These are phyloP conservation scores for Drosophila melanica DNA, from an alignment of 1,140 invertebrate genomes.

Conservation along the genomic window DNA sequence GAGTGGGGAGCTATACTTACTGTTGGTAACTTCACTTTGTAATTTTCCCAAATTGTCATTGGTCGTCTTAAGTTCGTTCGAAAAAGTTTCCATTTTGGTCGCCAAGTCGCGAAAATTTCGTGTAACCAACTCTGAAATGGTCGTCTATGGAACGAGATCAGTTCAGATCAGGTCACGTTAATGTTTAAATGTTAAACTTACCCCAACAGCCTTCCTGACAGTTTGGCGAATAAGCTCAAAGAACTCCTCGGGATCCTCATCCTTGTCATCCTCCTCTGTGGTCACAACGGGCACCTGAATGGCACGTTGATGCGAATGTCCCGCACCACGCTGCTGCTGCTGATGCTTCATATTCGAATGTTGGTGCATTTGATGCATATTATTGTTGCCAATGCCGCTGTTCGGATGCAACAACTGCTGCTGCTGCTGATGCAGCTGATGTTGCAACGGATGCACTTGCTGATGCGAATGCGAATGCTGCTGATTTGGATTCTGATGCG, in stretches of 20 bases:
- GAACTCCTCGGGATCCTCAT: constrained; percentile 79
- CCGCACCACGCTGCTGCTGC: constrained; percentile 26
- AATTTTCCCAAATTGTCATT: constrained; percentile 64
- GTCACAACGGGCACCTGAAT: constrained; percentile 26
- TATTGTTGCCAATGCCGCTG: constrained; percentile 1
- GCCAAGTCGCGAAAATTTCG: constrained; percentile 71
- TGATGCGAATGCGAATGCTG: constrained; percentile 17
- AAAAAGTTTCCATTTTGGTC: constrained; percentile 70
- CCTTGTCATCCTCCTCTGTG: constrained; percentile 68
- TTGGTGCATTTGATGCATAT: constrained; percentile 25
- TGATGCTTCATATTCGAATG: constrained; percentile 24
- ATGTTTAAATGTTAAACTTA: constrained; percentile 21
- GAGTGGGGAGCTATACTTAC: constrained; percentile 41
- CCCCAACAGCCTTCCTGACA: constrained; percentile 69
- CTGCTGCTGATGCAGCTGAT: constrained; percentile 68
- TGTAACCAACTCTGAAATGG: constrained; percentile 56
- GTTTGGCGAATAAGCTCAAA: constrained; percentile 76
- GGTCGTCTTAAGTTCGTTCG: constrained; percentile 64
- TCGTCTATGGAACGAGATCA: constrained; percentile 30
- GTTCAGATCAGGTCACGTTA: too few species aligned
- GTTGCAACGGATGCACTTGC: constrained; percentile 43
- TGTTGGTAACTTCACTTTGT: constrained; percentile 61
- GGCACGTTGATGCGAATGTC: constrained; percentile 18
- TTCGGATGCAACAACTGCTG: constrained; percentile 36
- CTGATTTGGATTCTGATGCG: constrained; percentile 14